Evolutionary conservation across 1,140 invertebrate species (phyloP), one percentile per base, ranked within the genome.

Genomic region (Harlomillsia oculata): DNA sequence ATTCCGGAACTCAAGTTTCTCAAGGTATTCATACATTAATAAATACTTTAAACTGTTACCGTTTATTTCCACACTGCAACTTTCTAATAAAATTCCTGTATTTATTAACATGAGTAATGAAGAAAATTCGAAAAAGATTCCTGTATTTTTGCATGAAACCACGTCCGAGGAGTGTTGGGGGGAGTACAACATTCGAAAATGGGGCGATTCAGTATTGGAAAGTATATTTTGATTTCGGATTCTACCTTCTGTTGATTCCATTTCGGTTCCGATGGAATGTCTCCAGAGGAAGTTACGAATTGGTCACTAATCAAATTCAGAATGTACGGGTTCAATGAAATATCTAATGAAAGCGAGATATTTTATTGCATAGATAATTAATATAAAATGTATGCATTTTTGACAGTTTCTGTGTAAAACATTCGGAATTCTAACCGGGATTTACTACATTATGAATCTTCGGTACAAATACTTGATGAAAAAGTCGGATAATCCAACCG

Each of bases 141-240:
- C n/a, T n/a, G n/a, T n/a, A n/a, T n/a, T n/a, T n/a, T n/a, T n/a
- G n/a, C n/a, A n/a, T n/a, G n/a, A n/a, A n/a, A n/a, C n/a, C n/a
- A n/a, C n/a, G n/a, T n/a, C n/a, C n/a, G n/a, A n/a, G n/a, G n/a
- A n/a, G n/a, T n/a, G n/a, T n/a, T n/a, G n/a, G n/a, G n/a, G n/a
- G n/a, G n/a, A n/a, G n/a, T n/a, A n/a, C n/a, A n/a, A n/a, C n/a
- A n/a, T n/a, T n/a, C n/a, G n/a, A n/a, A n/a, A n/a, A n/a, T n/a
- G n/a, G n/a, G n/a, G n/a, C 54, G 0, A 13, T 36, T 5, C 54
- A 56, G 25, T 56, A 32, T 56, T 56, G 44, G 44, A 56, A 49
- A 41, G 37, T 56, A 0, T 56, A 40, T 34, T 56, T 56, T 28
- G 45, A 49, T 40, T 56, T 56, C 23, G 18, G 39, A 5, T 56